These are phyloP conservation scores for Limnephilus lunatus DNA, from an alignment of 2,888 invertebrate genomes.

Conservation along the genomic window DNA sequence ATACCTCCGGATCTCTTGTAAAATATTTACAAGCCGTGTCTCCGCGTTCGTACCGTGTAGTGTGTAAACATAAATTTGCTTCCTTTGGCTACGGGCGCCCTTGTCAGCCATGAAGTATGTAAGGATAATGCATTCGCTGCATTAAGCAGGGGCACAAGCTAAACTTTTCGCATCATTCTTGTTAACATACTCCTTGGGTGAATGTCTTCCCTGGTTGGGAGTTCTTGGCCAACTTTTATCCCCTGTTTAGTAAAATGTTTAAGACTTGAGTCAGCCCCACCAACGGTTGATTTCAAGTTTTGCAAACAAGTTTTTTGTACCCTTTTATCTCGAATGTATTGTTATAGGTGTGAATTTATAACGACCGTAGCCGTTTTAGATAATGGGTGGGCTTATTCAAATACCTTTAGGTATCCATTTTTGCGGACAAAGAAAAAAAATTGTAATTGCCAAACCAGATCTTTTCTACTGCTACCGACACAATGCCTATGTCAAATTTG, in stretches of 20 bases:
- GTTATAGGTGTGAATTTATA: neutral
- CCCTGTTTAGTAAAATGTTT: constrained; percentile 26
- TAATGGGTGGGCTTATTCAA: neutral
- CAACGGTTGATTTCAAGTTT: neutral
- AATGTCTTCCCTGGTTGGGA: constrained; percentile 19
- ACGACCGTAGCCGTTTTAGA: neutral
- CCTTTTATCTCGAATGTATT: neutral
- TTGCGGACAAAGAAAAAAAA: too few species aligned
- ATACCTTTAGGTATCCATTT: too few species aligned
- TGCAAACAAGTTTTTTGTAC: neutral
- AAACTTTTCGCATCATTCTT: constrained; percentile 65
- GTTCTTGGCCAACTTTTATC: constrained; percentile 31
- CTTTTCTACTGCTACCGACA: too few species aligned
- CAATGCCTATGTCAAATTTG: too few species aligned
- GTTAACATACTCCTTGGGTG: constrained; percentile 56
- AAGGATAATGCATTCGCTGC: constrained; percentile 63
- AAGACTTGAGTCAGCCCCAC: constrained; percentile 15
- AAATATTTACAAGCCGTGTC: constrained; percentile 60
- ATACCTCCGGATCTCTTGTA: neutral
- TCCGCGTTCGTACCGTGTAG: neutral
- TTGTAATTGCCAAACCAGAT: too few species aligned
- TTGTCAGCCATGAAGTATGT: constrained; percentile 26
- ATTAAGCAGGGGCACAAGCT: constrained; percentile 45
- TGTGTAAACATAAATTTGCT: neutral
- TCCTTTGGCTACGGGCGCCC: constrained; percentile 51